These are phyloP conservation scores for Oophaga pumilio DNA, from an alignment of 2,113 vertebrate genomes.

Conservation along the genomic window DNA sequence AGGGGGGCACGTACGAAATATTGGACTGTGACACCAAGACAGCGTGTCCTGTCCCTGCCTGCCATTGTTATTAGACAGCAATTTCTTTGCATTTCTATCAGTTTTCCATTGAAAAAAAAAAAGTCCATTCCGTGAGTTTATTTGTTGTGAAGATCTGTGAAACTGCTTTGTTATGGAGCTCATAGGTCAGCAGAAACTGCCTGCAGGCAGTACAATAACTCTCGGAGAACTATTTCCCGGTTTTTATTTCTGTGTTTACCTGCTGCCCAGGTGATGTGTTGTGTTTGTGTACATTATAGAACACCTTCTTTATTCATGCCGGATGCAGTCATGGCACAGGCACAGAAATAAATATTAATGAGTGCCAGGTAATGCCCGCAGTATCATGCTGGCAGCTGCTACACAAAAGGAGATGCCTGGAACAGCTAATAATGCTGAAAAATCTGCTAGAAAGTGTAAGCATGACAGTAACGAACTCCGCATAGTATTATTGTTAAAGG, in stretches of 20 bases:
- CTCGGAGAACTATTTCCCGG: background rate
- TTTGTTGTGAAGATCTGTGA: background rate
- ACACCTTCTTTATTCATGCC: slow-evolving; percentile 39
- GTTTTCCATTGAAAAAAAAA: background rate
- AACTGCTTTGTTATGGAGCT: background rate
- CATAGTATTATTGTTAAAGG: background rate
- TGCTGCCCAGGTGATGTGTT: slow-evolving; percentile 41
- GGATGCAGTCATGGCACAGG: slow-evolving; percentile 34
- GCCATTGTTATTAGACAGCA: too few relatives aligned
- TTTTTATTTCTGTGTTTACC: slow-evolving; percentile 48
- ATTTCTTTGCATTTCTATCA: too few relatives aligned
- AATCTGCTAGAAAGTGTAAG: background rate
- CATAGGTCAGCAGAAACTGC: slow-evolving; percentile 25
- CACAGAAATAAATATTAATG: background rate
- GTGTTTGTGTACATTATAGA: slow-evolving; percentile 47
- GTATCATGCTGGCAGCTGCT: background rate
- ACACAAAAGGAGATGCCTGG: background rate
- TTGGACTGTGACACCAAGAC: too few relatives aligned
- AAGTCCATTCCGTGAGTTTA: background rate
- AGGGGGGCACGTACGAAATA: too few relatives aligned
- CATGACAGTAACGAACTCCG: background rate
- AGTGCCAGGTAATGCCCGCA: background rate
- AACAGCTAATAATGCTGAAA: background rate
- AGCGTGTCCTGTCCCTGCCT: too few relatives aligned
- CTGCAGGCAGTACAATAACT: background rate